Evolutionary conservation across 2,888 invertebrate species (phyloP).

Genomic region (Augiades crinisus): DNA sequence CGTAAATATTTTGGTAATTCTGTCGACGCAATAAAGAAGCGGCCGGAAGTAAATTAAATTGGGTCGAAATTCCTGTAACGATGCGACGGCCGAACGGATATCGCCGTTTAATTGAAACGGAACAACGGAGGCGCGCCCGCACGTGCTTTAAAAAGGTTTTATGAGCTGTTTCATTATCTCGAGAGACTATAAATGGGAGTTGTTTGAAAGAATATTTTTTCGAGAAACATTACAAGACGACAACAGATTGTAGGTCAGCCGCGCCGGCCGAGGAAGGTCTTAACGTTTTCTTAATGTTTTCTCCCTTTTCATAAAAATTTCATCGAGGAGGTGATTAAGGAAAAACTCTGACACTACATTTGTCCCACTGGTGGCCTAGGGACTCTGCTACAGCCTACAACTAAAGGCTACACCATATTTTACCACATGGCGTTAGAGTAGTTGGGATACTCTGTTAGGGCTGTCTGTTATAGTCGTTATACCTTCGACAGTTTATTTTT

Average conservation of each 20-base stretch:
- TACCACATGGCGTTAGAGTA: no score
- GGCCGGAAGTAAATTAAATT: conserved; percentile 5
- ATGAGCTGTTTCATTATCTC: conserved; percentile 14
- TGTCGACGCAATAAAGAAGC: not conserved
- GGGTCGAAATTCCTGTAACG: not conserved
- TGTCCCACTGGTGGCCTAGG: no score
- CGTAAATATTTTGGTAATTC: conserved; percentile 15
- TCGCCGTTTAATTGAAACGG: conserved; percentile 16
- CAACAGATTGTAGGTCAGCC: not conserved
- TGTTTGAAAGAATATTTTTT: conserved; percentile 11
- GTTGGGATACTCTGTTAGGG: no score
- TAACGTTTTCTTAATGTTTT: no score
- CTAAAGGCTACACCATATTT: no score
- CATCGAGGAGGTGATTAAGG: no score
- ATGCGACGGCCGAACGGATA: not conserved
- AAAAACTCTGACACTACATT: no score
- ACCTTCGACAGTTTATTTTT: no score
- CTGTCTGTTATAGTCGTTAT: no score
- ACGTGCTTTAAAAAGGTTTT: conserved; percentile 13
- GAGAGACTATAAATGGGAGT: conserved; percentile 7
- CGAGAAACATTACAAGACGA: not conserved
- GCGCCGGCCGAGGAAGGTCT: not conserved
- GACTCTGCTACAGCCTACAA: no score
- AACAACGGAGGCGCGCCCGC: not conserved
- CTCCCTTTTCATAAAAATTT: no score